Conservation (phyloP, 2,113 vertebrate species). For the Hoplias malabaricus region DNA sequence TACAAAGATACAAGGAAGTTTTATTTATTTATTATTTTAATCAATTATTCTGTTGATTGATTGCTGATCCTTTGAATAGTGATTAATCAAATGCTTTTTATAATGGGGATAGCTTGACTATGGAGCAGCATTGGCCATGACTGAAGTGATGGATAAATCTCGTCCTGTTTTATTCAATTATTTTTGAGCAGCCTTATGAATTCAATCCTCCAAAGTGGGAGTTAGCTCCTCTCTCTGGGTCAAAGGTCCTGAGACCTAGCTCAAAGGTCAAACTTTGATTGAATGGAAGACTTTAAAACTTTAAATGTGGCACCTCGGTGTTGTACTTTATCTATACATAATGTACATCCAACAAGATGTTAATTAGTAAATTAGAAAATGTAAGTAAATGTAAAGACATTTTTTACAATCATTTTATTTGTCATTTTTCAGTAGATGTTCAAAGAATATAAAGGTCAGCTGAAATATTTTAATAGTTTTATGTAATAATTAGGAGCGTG, state of each 20-base stretch:
- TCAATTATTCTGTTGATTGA: too few relatives aligned
- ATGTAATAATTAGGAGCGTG: too few relatives aligned
- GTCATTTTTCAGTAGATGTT: too few relatives aligned
- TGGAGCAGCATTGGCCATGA: constrained; percentile 86
- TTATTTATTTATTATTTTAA: background rate
- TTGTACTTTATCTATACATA: background rate
- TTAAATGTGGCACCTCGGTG: constrained; percentile 62
- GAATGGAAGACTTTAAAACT: constrained; percentile 76
- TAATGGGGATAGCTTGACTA: constrained; percentile 75
- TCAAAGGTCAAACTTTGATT: constrained; percentile 78
- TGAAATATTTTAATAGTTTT: too few relatives aligned
- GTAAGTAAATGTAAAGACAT: too few relatives aligned
- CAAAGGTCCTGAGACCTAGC: constrained; percentile 79
- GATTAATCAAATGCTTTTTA: background rate
- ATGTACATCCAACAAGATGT: background rate
- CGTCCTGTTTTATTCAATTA: constrained; percentile 87
- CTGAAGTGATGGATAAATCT: constrained; percentile 87
- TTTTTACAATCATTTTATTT: too few relatives aligned
- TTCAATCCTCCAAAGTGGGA: constrained; percentile 81
- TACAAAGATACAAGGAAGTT: too few relatives aligned
- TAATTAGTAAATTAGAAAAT: too few relatives aligned
- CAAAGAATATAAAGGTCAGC: too few relatives aligned
- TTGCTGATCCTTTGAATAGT: background rate
- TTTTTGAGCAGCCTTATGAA: constrained; percentile 85
- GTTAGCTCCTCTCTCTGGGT: constrained; percentile 83